These are phyloP conservation scores for Heteromormyrus szaboi DNA, from an alignment of 2,797 vertebrate genomes.

Conservation along the genomic window DNA sequence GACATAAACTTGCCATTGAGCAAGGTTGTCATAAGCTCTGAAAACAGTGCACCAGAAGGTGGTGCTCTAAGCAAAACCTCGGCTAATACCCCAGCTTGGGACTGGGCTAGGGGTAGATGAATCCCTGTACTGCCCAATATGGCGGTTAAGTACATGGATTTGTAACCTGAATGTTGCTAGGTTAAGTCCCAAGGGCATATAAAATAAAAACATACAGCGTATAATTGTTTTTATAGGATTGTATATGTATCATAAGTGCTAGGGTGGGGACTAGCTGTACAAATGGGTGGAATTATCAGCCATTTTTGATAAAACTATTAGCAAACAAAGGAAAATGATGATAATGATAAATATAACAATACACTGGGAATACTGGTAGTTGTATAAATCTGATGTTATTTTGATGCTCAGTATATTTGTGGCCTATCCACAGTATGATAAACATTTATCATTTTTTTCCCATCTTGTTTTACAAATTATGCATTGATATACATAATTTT, in stretches of 20 bases:
- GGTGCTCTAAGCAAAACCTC: conserved; percentile 45
- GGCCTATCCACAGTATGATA: background rate
- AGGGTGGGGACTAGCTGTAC: background rate
- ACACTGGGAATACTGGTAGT: background rate
- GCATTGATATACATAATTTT: background rate
- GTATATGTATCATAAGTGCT: background rate
- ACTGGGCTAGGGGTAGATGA: conserved; percentile 17
- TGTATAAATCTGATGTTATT: background rate
- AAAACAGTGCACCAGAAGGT: conserved; percentile 46
- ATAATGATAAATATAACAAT: background rate
- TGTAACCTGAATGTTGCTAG: background rate
- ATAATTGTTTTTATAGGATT: background rate
- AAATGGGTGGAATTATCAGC: background rate
- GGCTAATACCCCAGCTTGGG: conserved; percentile 22
- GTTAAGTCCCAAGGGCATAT: background rate
- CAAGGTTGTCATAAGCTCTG: background rate
- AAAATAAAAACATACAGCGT: background rate
- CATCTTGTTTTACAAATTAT: background rate
- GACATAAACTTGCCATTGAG: background rate
- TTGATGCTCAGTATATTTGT: background rate
- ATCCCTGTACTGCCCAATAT: background rate
- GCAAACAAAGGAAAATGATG: background rate
- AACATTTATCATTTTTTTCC: background rate
- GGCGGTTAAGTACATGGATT: background rate
- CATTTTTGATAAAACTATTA: background rate